These are phyloP conservation scores for Tipula lateralis DNA, from an alignment of 2,888 invertebrate species.

Conservation along the genomic window DNA sequence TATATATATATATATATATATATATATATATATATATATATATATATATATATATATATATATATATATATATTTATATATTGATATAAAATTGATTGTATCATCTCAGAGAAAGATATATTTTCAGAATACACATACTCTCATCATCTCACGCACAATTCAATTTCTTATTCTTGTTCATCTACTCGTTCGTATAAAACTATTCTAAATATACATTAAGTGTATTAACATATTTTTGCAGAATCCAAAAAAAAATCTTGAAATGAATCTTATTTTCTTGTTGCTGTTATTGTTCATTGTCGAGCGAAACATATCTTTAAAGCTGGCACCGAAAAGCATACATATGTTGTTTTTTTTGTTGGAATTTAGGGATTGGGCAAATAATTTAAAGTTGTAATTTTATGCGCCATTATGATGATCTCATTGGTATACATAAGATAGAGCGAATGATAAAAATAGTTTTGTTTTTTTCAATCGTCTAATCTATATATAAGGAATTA, in stretches of 20 bases:
- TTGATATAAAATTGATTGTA: neutral
- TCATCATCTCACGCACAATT: neutral
- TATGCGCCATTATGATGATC: neutral
- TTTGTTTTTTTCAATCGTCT: neutral
- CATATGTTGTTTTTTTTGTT: neutral
- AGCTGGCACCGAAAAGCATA: neutral
- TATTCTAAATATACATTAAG: neutral
- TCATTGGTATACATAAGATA: neutral
- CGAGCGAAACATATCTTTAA: neutral
- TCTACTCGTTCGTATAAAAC: neutral
- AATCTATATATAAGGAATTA: neutral
- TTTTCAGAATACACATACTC: neutral
- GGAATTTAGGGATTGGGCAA: neutral
- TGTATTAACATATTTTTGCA: neutral
- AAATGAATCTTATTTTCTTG: neutral
- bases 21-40: neutral
- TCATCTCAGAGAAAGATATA: neutral
- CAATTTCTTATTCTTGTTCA: neutral
- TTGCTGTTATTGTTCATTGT: neutral
- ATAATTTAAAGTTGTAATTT: neutral
- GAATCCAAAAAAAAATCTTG: neutral
- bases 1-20: neutral
- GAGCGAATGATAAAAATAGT: neutral
- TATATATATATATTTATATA: neutral
- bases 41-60: neutral